Evolutionary conservation across 2,888 invertebrate species (phyloP).

Genomic region (Pyrocoelia pectoralis): DNA sequence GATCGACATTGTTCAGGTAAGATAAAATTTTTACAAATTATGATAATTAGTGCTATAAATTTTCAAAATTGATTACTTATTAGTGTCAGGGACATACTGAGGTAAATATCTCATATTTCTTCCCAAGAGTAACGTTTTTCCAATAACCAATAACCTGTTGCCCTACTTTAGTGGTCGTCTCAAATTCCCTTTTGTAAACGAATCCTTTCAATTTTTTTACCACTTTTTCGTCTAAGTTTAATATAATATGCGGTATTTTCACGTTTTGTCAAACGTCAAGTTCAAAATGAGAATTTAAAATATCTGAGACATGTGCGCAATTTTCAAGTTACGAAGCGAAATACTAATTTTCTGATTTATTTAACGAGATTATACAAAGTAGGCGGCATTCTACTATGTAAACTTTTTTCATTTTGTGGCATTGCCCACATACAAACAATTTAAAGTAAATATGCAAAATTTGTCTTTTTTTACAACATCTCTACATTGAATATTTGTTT

Average conservation of each 20-base stretch:
- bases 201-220: neutral
- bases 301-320: neutral
- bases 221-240: neutral
- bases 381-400: too few relatives aligned
- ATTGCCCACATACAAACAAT: too few relatives aligned
- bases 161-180: slow-evolving; percentile 9
- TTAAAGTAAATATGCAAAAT: neutral
- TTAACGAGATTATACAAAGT: neutral
- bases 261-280: neutral
- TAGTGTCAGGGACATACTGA: slow-evolving; percentile 15
- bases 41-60: neutral
- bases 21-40: neutral
- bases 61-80: slow-evolving; percentile 1
- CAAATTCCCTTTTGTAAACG: slow-evolving; percentile 7
- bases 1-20: slow-evolving; percentile 12
- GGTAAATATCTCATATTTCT: slow-evolving; percentile 13
- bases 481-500: too few relatives aligned
- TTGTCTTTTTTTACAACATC: neutral
- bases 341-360: neutral
- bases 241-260: neutral
- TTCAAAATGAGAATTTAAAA: neutral
- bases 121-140: slow-evolving; percentile 7
- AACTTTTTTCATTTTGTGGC: neutral
- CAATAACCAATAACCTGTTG: slow-evolving; percentile 25
- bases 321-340: neutral